Percentiles rank a stretch among this genome's conserved stretches.
Evolutionary conservation across 2,888 invertebrate species (phyloP).

Genomic region (Seira musarum): DNA sequence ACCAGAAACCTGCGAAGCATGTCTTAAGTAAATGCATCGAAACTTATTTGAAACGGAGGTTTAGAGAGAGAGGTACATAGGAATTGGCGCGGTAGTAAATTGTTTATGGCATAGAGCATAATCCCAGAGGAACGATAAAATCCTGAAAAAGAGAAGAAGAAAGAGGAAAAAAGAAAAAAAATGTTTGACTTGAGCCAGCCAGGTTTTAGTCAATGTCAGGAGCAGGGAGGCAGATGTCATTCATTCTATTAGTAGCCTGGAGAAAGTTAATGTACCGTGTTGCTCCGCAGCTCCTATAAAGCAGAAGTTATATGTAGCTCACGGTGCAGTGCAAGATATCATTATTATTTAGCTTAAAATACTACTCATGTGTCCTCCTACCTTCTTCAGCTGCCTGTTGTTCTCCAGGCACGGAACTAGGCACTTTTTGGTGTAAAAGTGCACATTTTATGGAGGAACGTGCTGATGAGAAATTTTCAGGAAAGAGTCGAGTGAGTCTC

Average conservation of each 20-base stretch:
- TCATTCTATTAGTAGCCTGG: conserved; percentile 12
- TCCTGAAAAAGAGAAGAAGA: no score
- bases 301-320: no score
- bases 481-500: not conserved
- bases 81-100: conserved; percentile 31
- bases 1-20: no score
- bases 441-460: not conserved
- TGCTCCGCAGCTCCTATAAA: no score
- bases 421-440: no score
- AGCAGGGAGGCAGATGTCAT: conserved; percentile 27
- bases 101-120: conserved; percentile 20
- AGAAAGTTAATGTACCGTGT: conserved; percentile 31
- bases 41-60: no score
- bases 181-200: not conserved
- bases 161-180: not conserved
- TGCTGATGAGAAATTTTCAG: not conserved
- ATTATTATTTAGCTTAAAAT: conserved; percentile 16
- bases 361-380: not conserved
- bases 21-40: no score
- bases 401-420: no score
- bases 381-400: not conserved
- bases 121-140: conserved; percentile 28
- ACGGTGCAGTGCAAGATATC: no score
- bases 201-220: conserved; percentile 4
- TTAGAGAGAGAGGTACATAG: no score